Evolutionary conservation across 2,113 vertebrate genomes (phyloP).

Genomic region (Phoxinus phoxinus): DNA sequence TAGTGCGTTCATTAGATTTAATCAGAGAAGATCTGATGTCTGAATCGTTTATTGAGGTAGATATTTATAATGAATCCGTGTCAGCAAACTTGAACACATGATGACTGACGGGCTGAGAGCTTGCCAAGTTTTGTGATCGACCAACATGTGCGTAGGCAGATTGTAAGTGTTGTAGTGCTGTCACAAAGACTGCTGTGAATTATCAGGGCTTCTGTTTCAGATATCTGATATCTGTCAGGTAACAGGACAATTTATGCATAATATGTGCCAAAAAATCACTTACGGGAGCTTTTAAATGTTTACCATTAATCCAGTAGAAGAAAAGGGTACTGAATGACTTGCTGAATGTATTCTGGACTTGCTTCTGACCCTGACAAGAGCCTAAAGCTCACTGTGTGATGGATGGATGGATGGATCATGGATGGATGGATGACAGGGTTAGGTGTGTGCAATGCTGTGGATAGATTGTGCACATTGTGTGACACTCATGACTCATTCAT

Average conservation of each 20-base stretch:
- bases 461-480: not conserved
- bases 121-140: not conserved
- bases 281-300: not conserved
- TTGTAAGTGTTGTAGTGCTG: not conserved
- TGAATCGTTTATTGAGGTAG: not conserved
- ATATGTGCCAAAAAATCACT: not conserved
- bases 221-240: not conserved
- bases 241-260: not conserved
- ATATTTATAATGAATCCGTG: not conserved
- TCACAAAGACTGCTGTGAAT: not conserved
- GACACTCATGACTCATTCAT: conserved; percentile 17
- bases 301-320: not conserved
- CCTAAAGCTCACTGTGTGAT: not conserved
- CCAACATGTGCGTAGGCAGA: not conserved
- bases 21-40: not conserved
- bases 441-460: not conserved
- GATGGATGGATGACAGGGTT: not conserved
- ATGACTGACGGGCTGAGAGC: not conserved
- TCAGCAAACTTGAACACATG: not conserved
- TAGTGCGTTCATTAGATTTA: not conserved
- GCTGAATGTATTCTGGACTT: not conserved
- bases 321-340: not conserved
- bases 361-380: too few species aligned
- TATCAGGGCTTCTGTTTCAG: not conserved
- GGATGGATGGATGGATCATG: not conserved